A percentile compares a stretch with the other conserved stretches of the same genome.
Evolutionary conservation across 2,888 invertebrate species (phyloP).

Genomic region (Cerastis rubricosa): DNA sequence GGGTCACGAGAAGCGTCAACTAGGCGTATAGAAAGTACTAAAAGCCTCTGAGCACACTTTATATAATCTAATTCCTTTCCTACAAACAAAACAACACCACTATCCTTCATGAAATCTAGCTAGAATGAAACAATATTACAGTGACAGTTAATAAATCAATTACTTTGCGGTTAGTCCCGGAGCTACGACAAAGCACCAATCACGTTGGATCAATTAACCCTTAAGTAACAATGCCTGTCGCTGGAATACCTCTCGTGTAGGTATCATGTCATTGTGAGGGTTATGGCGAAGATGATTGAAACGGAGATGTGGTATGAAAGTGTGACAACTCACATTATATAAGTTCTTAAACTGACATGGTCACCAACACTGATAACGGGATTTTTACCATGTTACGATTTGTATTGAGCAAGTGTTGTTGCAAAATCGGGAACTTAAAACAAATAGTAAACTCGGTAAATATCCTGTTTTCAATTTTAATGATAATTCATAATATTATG

Average conservation of each 20-base stretch:
- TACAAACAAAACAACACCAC: constrained; percentile 25
- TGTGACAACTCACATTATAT: too few species aligned
- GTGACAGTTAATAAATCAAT: constrained; percentile 56
- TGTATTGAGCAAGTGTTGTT: too few species aligned
- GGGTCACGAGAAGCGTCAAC: too few species aligned
- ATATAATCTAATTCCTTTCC: neutral
- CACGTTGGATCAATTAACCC: constrained; percentile 71
- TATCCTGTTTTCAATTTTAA: too few species aligned
- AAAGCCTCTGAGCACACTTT: neutral
- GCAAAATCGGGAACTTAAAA: too few species aligned
- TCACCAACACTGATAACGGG: too few species aligned
- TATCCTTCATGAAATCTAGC: constrained; percentile 3
- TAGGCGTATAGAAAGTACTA: too few species aligned
- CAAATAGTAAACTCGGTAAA: too few species aligned
- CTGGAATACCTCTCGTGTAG: constrained; percentile 20
- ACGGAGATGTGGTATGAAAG: neutral
- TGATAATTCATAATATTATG: too few species aligned
- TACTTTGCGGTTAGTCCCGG: constrained; percentile 45
- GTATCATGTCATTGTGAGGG: constrained; percentile 7
- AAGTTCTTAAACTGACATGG: too few species aligned
- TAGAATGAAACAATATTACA: constrained; percentile 45
- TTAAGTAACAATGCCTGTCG: constrained; percentile 70
- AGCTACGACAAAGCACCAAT: constrained; percentile 62
- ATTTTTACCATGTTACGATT: too few species aligned
- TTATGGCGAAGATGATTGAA: constrained; percentile 11